Conservation (phyloP, 2,888 invertebrate genomes). For the Diarsia rubi region DNA sequence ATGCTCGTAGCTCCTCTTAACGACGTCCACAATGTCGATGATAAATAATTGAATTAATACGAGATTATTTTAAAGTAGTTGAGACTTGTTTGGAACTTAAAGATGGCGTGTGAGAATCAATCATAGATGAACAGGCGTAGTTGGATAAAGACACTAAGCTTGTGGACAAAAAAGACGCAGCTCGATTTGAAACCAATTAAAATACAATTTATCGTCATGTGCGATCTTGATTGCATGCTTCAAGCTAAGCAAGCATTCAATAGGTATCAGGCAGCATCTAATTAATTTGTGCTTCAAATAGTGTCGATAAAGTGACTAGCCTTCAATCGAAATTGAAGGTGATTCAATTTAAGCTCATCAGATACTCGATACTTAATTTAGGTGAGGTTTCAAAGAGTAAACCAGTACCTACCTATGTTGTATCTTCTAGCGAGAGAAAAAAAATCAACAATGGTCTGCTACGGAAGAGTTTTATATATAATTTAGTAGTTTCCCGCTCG, state of each 20-base stretch:
- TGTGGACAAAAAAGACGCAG: slow-evolving; percentile 5
- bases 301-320: slow-evolving; percentile 76
- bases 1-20: slow-evolving; percentile 47
- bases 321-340: slow-evolving; percentile 81
- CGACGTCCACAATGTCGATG: slow-evolving; percentile 30
- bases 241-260: slow-evolving; percentile 56
- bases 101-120: slow-evolving; percentile 16
- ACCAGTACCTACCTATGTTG: slow-evolving; percentile 3
- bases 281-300: slow-evolving; percentile 81
- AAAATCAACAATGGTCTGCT: neutral
- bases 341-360: slow-evolving; percentile 80
- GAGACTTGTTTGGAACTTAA: slow-evolving; percentile 28
- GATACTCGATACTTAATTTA: slow-evolving; percentile 75
- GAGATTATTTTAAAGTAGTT: slow-evolving; percentile 24
- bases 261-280: slow-evolving; percentile 70
- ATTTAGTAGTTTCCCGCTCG: neutral
- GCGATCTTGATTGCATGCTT: slow-evolving; percentile 60
- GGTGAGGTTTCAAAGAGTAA: slow-evolving; percentile 66
- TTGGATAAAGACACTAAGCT: slow-evolving; percentile 12
- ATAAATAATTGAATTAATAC: slow-evolving; percentile 53
- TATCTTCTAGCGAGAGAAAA: neutral
- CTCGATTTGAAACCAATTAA: slow-evolving; percentile 44
- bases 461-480: neutral
- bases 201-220: slow-evolving; percentile 50
- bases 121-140: slow-evolving; percentile 1